phyloP scores from a whole-genome alignment of 53 echinoderm and acorn worm genomes.

The Echinometra lucunter region DNA sequence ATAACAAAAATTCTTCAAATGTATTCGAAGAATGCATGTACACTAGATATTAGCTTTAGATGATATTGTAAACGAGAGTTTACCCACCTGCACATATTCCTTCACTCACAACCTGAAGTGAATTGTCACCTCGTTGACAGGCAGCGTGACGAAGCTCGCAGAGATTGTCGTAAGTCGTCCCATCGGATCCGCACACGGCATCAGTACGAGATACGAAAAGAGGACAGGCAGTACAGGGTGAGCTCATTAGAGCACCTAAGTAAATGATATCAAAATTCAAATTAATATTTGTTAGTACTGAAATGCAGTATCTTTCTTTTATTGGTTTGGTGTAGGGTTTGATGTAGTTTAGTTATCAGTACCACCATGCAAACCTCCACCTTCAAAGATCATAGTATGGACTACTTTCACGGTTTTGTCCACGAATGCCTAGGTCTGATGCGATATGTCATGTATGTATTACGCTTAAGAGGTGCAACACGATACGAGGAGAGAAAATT shows the following conservation, averaged over 20 bases:
- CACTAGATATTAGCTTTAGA: background rate
- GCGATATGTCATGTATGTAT: too few species aligned
- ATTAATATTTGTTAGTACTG: too few species aligned
- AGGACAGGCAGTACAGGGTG: slow-evolving; percentile 4
- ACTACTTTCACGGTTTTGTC: too few species aligned
- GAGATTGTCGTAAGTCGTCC: slow-evolving; percentile 20
- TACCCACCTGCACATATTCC: slow-evolving; percentile 21
- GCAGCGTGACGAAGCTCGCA: slow-evolving; percentile 20
- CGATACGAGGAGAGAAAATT: too few species aligned
- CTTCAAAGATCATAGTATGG: too few species aligned
- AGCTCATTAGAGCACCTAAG: slow-evolving; percentile 1
- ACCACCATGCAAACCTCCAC: too few species aligned
- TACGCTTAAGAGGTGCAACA: too few species aligned
- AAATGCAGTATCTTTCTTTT: too few species aligned
- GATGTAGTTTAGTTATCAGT: too few species aligned
- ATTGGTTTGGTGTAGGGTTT: too few species aligned
- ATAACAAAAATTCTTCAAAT: background rate
- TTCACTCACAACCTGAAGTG: background rate
- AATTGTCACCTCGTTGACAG: slow-evolving; percentile 3
- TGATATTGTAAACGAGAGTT: background rate
- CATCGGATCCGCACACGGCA: slow-evolving; percentile 13
- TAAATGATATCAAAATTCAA: background rate
- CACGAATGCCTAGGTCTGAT: too few species aligned
- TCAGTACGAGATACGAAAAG: slow-evolving; percentile 33
- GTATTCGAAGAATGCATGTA: background rate